Conservation (phyloP, 2,113 vertebrate genomes). For the Colinus virginianus region DNA sequence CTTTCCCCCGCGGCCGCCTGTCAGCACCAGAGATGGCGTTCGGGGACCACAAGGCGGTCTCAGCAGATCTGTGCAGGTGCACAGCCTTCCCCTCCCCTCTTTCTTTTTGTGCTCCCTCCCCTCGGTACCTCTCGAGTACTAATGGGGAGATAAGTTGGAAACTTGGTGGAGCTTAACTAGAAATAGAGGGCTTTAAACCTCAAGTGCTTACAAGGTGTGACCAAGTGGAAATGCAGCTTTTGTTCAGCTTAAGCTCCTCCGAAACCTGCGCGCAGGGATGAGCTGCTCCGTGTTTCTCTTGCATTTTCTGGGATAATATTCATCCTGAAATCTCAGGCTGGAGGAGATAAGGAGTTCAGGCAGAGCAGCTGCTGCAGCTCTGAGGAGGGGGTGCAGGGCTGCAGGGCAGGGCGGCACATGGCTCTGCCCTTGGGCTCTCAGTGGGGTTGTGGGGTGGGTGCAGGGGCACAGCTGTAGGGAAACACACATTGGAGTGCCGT, state of each 20-base stretch:
- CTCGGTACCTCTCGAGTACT: constrained; percentile 49
- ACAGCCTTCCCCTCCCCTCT: background rate
- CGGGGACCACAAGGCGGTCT: constrained; percentile 43
- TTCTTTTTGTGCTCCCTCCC: constrained; percentile 1
- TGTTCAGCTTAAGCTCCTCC: constrained; percentile 66
- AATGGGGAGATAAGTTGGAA: constrained; percentile 67
- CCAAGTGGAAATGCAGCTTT: constrained; percentile 73
- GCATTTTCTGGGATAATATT: constrained; percentile 59
- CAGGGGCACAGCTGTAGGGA: background rate
- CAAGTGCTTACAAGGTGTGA: constrained; percentile 73
- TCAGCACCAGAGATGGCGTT: constrained; percentile 58
- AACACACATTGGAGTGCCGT: background rate
- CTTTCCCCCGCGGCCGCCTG: constrained; percentile 12
- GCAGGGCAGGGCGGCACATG: background rate
- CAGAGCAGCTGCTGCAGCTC: background rate
- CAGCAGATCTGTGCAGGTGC: constrained; percentile 45
- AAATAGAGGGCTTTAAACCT: constrained; percentile 69
- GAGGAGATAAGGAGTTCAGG: constrained; percentile 43
- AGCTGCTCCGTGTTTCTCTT: constrained; percentile 60
- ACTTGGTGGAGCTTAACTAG: constrained; percentile 68
- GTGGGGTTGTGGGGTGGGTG: background rate
- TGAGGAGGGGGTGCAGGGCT: background rate
- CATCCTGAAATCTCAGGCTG: constrained; percentile 48
- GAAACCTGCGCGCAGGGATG: constrained; percentile 36
- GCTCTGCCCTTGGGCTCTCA: no score